Conservation (phyloP, 2,797 vertebrate species). For the Leptatherina wallacei region DNA sequence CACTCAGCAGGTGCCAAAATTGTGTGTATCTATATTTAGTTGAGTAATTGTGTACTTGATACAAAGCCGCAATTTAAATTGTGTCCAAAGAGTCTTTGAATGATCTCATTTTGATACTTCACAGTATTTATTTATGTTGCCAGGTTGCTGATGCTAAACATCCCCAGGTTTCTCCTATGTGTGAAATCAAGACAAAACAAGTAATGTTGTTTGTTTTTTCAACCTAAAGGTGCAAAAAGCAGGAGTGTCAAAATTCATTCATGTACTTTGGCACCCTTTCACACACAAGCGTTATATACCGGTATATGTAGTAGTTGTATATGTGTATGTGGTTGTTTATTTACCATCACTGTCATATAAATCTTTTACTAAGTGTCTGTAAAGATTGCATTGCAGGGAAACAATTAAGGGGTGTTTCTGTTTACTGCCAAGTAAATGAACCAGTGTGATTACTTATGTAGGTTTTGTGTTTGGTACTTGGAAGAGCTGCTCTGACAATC, state of each 20-base stretch:
- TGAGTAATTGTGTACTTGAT: conserved; percentile 27
- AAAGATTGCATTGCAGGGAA: conserved; percentile 49
- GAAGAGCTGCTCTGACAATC: conserved; percentile 48
- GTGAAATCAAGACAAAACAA: conserved; percentile 18
- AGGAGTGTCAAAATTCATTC: conserved; percentile 27
- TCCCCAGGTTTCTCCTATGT: conserved; percentile 14
- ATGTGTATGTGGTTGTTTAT: conserved; percentile 9
- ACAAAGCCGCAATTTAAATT: conserved; percentile 38
- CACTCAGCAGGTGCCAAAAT: conserved; percentile 41
- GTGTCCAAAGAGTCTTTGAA: conserved; percentile 28
- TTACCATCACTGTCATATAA: conserved; percentile 23
- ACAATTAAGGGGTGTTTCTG: conserved; percentile 58
- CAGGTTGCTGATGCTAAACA: not conserved
- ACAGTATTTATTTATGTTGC: conserved; percentile 13
- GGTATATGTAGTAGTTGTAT: conserved; percentile 4
- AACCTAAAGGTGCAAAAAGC: conserved; percentile 27
- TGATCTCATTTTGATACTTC: conserved; percentile 19
- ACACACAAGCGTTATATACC: not conserved
- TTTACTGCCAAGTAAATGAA: conserved; percentile 55
- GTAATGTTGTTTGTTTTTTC: conserved; percentile 27
- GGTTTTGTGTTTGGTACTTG: conserved; percentile 46
- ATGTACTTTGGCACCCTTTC: conserved; percentile 16
- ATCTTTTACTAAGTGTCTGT: conserved; percentile 22
- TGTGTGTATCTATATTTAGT: conserved; percentile 34
- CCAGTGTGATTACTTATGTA: conserved; percentile 46